phyloP scores from a whole-genome alignment of 2,888 invertebrate genomes.

The Ceriagrion tenellum region DNA sequence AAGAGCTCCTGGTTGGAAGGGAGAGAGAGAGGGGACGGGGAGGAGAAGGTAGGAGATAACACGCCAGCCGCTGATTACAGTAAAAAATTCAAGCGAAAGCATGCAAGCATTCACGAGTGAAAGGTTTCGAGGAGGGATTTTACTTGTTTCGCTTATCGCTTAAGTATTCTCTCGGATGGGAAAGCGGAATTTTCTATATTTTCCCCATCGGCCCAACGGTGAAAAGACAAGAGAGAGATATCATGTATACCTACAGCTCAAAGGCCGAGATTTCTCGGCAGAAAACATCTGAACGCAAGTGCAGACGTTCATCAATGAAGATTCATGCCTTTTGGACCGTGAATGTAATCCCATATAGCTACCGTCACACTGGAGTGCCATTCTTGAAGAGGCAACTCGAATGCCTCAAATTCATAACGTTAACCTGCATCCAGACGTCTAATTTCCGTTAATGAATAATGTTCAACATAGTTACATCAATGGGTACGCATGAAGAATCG shows the following conservation, averaged over 20 bases:
- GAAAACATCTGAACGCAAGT: not conserved
- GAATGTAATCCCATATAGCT: not conserved
- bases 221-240: not conserved
- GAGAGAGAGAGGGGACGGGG: not conserved
- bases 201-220: not conserved
- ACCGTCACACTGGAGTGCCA: not conserved
- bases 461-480: too few relatives aligned
- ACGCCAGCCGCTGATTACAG: slow-evolving; percentile 34
- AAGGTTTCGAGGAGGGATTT: slow-evolving; percentile 6
- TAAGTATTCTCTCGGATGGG: not conserved
- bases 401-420: not conserved
- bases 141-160: not conserved
- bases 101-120: not conserved
- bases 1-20: not conserved
- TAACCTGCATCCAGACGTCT: too few relatives aligned
- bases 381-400: not conserved
- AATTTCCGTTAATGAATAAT: too few relatives aligned
- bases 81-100: not conserved
- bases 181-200: not conserved
- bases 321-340: not conserved
- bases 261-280: not conserved
- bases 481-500: too few relatives aligned
- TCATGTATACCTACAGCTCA: not conserved
- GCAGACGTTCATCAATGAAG: not conserved
- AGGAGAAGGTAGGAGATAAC: not conserved